Conservation (phyloP, 2,797 vertebrate genomes). For the Pipistrellus pygmaeus region DNA sequence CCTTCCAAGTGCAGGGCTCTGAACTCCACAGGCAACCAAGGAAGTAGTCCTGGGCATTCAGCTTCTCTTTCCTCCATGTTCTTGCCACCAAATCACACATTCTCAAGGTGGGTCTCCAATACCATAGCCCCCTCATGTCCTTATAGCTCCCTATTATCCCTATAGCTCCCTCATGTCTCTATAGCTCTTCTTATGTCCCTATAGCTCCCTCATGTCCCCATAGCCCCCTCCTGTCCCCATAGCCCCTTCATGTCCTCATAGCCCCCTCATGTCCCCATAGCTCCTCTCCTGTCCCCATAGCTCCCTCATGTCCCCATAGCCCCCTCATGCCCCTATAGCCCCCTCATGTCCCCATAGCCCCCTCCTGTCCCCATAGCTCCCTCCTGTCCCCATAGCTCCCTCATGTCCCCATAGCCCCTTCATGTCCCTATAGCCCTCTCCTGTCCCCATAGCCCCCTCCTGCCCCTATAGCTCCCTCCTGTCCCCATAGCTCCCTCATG, state of each 20-base stretch:
- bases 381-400: neutral
- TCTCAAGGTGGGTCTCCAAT: neutral
- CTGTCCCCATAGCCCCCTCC: neutral
- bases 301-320: neutral
- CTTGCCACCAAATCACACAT: neutral
- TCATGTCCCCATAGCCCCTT: no score
- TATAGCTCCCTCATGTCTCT: neutral
- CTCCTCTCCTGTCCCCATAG: neutral
- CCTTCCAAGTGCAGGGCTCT: neutral
- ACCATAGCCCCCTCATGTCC: neutral
- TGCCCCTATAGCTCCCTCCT: neutral
- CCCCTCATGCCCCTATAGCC: no score
- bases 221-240: fast-evolving
- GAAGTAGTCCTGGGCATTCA: neutral
- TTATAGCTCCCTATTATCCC: fast-evolving
- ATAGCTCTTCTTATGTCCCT: neutral
- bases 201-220: neutral
- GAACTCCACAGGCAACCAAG: neutral
- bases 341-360: neutral
- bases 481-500: fast-evolving
- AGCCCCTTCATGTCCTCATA: neutral
- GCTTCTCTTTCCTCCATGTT: neutral
- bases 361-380: neutral
- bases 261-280: neutral
- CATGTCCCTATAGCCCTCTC: neutral